Conservation (phyloP, 2,797 vertebrate genomes). For the Takifugu ocellatus region DNA sequence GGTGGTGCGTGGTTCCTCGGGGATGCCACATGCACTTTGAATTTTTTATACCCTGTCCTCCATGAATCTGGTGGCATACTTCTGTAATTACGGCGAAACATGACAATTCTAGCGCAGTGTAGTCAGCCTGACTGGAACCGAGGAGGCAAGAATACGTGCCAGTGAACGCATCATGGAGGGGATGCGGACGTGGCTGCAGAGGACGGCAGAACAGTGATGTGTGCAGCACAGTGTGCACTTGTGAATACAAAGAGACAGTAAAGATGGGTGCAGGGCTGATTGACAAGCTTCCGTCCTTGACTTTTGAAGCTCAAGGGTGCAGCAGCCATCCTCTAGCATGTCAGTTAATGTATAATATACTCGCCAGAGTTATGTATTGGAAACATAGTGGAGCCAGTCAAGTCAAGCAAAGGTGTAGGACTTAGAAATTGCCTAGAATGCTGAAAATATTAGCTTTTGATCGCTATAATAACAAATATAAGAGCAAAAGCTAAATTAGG, state of each 20-base stretch:
- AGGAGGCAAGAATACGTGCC: conserved; percentile 8
- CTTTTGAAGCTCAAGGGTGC: conserved; percentile 41
- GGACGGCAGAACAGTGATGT: conserved; percentile 27
- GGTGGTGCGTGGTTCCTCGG: conserved; percentile 20
- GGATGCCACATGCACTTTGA: conserved; percentile 40
- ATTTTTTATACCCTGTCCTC: conserved; percentile 22
- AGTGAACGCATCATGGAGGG: conserved; percentile 1
- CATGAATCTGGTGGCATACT: conserved; percentile 7
- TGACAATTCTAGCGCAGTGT: conserved; percentile 3
- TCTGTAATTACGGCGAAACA: conserved; percentile 17
- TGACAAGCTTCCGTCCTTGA: conserved; percentile 45
- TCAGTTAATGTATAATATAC: conserved; percentile 13
- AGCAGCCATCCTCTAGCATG: conserved; percentile 25
- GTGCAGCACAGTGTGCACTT: conserved; percentile 8
- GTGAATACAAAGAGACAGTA: conserved; percentile 31
- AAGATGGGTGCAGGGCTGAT: conserved; percentile 29
- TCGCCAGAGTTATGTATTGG: conserved; percentile 2
- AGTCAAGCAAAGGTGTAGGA: too few relatives aligned
- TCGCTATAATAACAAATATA: too few relatives aligned
- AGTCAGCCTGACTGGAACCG: conserved; percentile 4
- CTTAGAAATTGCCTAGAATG: too few relatives aligned
- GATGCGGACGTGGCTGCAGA: conserved; percentile 14
- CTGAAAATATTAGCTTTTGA: too few relatives aligned
- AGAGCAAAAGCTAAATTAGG: too few relatives aligned
- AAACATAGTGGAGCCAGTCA: neutral